Evolutionary conservation across 2,113 vertebrate species (phyloP).

Genomic region (Tricholaema leucomelas): DNA sequence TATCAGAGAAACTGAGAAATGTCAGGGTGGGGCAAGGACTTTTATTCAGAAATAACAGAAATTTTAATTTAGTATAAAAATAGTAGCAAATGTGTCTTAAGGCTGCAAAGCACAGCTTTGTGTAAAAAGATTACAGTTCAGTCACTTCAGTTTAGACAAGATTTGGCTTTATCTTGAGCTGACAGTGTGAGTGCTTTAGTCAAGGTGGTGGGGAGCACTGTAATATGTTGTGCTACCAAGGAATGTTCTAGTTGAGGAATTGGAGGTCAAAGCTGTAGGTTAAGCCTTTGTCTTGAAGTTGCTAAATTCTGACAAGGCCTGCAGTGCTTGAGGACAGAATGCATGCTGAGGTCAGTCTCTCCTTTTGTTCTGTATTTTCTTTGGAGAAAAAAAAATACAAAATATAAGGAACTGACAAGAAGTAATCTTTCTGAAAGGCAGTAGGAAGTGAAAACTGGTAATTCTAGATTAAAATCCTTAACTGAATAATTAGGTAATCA

Average conservation of each 20-base stretch:
- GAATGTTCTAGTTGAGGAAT: background rate
- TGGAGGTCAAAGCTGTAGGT: background rate
- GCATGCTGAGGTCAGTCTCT: background rate
- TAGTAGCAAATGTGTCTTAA: background rate
- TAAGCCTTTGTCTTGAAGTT: background rate
- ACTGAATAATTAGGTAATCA: background rate
- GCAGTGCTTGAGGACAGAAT: background rate
- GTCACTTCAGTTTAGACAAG: background rate
- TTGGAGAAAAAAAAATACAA: background rate
- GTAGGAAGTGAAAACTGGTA: background rate
- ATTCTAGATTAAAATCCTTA: background rate
- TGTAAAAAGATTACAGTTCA: background rate
- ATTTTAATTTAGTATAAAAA: background rate
- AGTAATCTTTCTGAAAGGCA: background rate
- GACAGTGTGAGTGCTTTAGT: background rate
- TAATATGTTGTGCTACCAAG: fast-evolving
- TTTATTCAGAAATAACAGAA: background rate
- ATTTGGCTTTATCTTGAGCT: background rate
- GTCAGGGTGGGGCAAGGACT: background rate
- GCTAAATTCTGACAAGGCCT: background rate
- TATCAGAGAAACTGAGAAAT: background rate
- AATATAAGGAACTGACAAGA: background rate
- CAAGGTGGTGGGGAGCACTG: background rate
- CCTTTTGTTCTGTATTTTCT: background rate
- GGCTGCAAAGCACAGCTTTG: background rate